A percentile compares a stretch with the other conserved stretches of the same genome.
These are phyloP conservation scores for Acleris sparsana DNA, from an alignment of 2,888 invertebrate species.

Conservation along the genomic window DNA sequence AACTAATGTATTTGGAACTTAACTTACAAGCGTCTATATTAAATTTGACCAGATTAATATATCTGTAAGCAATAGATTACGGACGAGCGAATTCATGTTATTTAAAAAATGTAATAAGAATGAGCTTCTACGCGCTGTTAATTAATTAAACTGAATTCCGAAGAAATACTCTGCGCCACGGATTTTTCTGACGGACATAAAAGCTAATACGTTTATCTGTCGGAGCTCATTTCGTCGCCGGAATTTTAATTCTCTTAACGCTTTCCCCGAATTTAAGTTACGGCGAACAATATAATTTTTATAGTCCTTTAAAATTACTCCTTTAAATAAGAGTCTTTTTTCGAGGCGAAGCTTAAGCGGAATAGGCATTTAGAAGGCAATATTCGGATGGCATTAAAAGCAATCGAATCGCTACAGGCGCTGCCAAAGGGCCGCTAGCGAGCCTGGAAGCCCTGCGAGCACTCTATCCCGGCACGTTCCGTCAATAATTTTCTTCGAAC, in stretches of 20 bases:
- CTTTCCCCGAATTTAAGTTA: constrained; percentile 69
- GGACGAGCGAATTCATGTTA: background rate
- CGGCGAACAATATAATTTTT: constrained; percentile 69
- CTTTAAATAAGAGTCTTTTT: constrained; percentile 55
- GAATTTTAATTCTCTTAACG: constrained; percentile 74
- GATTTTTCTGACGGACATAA: constrained; percentile 58
- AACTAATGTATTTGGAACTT: no score
- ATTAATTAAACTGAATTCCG: constrained; percentile 37
- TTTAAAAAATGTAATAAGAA: constrained; percentile 19
- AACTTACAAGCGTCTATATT: background rate
- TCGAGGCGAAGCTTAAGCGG: constrained; percentile 45
- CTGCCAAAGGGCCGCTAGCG: constrained; percentile 53
- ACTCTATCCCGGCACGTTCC: constrained; percentile 75
- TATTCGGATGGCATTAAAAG: constrained; percentile 51
- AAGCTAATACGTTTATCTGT: constrained; percentile 72
- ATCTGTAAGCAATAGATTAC: background rate
- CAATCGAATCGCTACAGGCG: constrained; percentile 57
- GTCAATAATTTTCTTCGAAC: constrained; percentile 80
- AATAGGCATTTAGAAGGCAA: constrained; percentile 41
- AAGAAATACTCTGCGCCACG: constrained; percentile 39
- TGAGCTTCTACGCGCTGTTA: constrained; percentile 29
- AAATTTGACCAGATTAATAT: background rate
- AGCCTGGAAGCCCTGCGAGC: constrained; percentile 54
- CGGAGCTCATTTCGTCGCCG: constrained; percentile 68
- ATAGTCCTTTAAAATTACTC: constrained; percentile 61